A percentile compares a stretch with the other conserved stretches of the same genome.
phyloP scores from a whole-genome alignment of 2,113 vertebrate species.

The Drymodes brunneopygia region DNA sequence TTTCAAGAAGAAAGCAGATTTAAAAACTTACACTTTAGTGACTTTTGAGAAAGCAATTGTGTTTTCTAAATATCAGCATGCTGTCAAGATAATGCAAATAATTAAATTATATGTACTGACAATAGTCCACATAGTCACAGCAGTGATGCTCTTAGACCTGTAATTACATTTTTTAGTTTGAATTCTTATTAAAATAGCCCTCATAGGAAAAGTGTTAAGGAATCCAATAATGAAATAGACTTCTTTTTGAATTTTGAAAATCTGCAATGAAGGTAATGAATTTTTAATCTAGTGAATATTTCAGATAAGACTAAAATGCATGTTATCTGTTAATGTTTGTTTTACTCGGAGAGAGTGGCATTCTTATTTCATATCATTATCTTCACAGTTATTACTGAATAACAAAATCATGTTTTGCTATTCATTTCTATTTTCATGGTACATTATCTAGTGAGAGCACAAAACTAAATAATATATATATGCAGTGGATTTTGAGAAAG shows the following conservation, averaged over 20 bases:
- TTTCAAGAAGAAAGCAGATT: not conserved
- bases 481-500: not conserved
- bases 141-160: not conserved
- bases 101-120: not conserved
- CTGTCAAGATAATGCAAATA: not conserved
- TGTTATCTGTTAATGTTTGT: not conserved
- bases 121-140: not conserved
- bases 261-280: not conserved
- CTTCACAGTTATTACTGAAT: not conserved
- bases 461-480: not conserved
- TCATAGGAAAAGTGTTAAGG: not conserved
- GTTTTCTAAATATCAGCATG: not conserved
- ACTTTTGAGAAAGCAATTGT: not conserved
- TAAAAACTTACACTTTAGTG: not conserved
- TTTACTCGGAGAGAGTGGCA: not conserved
- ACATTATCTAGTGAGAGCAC: not conserved
- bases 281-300: not conserved
- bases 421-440: constrained; percentile 1
- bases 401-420: not conserved
- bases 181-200: not conserved
- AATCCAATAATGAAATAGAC: not conserved
- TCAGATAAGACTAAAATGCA: not conserved
- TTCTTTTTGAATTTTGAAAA: not conserved
- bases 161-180: not conserved
- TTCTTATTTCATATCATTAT: constrained; percentile 3